Evolutionary conservation across 2,888 invertebrate species (phyloP).

Genomic region (Troides helena): DNA sequence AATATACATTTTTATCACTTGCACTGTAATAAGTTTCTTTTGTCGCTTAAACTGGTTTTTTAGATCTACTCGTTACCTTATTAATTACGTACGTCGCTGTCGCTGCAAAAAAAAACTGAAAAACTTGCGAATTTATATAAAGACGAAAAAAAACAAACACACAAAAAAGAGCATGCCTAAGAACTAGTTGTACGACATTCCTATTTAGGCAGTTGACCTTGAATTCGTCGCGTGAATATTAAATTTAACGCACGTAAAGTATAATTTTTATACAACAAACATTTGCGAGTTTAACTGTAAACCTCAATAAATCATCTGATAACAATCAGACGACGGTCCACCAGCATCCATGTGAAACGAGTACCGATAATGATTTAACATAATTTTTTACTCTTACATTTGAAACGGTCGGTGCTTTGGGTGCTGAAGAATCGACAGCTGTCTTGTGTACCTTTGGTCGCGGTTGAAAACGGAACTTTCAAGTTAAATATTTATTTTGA

Average conservation of each 20-base stretch:
- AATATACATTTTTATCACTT: too few relatives aligned
- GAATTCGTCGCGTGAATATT: constrained; percentile 36
- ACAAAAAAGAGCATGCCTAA: constrained; percentile 27
- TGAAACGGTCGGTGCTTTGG: constrained; percentile 10
- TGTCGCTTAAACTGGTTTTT: neutral
- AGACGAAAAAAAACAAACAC: constrained; percentile 1
- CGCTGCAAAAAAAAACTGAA: constrained; percentile 21
- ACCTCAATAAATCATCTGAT: constrained; percentile 28
- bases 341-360: constrained; percentile 9
- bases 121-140: constrained; percentile 19
- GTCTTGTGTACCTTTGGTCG: neutral
- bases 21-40: too few relatives aligned
- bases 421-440: constrained; percentile 9
- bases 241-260: constrained; percentile 29
- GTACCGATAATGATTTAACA: constrained; percentile 26
- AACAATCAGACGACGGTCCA: constrained; percentile 13
- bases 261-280: constrained; percentile 18
- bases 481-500: neutral
- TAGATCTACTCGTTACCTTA: constrained; percentile 7
- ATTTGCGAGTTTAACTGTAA: constrained; percentile 27
- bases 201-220: constrained; percentile 40
- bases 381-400: constrained; percentile 10
- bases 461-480: neutral
- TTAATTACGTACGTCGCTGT: constrained; percentile 8
- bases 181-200: constrained; percentile 41